phyloP scores from a whole-genome alignment of 2,797 vertebrate species.

The Champsocephalus gunnari region DNA sequence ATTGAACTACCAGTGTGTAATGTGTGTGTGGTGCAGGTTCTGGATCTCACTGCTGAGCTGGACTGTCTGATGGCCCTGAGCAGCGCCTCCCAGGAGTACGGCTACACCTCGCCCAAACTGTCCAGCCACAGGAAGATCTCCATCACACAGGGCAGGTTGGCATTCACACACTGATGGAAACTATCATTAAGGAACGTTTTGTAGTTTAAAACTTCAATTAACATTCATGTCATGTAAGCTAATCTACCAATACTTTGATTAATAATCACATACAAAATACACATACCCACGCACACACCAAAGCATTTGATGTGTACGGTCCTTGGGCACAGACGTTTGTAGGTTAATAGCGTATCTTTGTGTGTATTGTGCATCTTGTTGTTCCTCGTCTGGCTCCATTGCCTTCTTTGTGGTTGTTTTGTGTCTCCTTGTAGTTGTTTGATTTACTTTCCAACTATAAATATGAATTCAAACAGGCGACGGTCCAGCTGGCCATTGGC shows the following conservation, averaged over 20 bases:
- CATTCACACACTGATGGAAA: not conserved
- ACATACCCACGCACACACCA: not conserved
- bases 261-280: constrained; percentile 1
- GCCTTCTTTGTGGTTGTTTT: no score
- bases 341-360: no score
- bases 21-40: constrained; percentile 75
- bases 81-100: constrained; percentile 90
- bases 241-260: not conserved
- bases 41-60: constrained; percentile 91
- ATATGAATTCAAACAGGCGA: no score
- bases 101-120: constrained; percentile 89
- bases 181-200: no score
- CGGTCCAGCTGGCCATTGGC: no score
- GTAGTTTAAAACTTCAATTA: no score
- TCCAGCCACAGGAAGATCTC: constrained; percentile 80
- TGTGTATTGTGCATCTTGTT: no score
- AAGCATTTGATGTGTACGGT: not conserved
- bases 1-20: not conserved
- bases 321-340: no score
- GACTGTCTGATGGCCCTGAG: constrained; percentile 95
- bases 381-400: no score
- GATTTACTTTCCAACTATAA: no score
- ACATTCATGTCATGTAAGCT: not conserved
- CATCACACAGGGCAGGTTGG: constrained; percentile 91
- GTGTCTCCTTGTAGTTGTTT: no score